phyloP scores from a whole-genome alignment of 2,797 vertebrate genomes.

The Aphelocoma californica region DNA sequence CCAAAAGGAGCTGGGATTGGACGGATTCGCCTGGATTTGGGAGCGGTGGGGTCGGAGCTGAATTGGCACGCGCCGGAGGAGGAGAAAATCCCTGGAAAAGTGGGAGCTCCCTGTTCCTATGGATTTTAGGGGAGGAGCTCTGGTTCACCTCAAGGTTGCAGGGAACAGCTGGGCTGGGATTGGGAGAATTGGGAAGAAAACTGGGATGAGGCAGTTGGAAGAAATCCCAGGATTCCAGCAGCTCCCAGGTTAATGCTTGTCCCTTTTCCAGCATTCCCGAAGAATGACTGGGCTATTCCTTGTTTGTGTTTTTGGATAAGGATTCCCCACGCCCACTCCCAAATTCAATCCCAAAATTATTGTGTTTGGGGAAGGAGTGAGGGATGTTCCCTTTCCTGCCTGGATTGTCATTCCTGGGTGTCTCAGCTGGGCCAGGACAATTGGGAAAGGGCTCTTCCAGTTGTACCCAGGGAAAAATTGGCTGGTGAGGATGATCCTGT shows the following conservation, averaged over 20 bases:
- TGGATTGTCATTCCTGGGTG: background rate
- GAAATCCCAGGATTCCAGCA: background rate
- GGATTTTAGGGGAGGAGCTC: slow-evolving; percentile 11
- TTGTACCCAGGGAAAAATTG: background rate
- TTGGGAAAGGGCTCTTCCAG: background rate
- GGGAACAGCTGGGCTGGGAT: background rate
- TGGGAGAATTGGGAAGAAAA: background rate
- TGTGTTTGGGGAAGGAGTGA: accelerated
- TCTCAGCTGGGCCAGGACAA: background rate
- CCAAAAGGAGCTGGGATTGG: background rate
- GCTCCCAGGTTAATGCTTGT: background rate
- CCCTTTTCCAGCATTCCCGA: background rate
- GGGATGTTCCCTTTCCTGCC: background rate
- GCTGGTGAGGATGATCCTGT: background rate
- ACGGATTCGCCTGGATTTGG: background rate
- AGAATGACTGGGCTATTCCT: background rate
- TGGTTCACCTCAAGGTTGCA: background rate
- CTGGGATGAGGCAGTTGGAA: background rate
- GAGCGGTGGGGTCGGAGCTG: background rate
- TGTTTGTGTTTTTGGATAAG: background rate
- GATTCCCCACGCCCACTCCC: accelerated
- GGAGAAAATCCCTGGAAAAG: background rate
- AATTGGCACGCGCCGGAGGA: background rate
- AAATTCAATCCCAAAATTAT: background rate
- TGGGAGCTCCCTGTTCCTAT: background rate